Conservation (phyloP, 2,113 vertebrate species). For the Phocoena sinus region DNA sequence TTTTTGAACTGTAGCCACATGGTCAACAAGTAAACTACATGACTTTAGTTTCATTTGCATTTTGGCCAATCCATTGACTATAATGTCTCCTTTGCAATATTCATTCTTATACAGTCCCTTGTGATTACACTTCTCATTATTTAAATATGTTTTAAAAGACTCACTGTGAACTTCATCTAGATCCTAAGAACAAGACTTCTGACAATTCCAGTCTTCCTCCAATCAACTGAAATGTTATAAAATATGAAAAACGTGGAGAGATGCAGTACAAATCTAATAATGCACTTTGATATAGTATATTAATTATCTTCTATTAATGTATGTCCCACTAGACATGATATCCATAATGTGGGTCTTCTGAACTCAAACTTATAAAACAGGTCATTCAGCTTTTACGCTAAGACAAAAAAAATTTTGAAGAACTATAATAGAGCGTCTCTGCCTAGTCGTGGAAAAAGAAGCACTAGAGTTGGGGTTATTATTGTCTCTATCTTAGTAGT, state of each 20-base stretch:
- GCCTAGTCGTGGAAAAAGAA: neutral
- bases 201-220: conserved; percentile 44
- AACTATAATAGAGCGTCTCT: neutral
- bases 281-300: neutral
- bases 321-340: neutral
- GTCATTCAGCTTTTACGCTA: conserved; percentile 32
- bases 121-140: conserved; percentile 14
- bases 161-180: neutral
- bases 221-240: neutral
- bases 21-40: conserved; percentile 36
- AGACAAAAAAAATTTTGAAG: neutral
- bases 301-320: neutral
- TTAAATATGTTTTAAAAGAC: conserved; percentile 24
- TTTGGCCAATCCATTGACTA: conserved; percentile 2
- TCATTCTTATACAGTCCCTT: conserved; percentile 19
- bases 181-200: conserved; percentile 4
- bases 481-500: neutral
- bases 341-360: neutral
- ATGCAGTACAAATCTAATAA: neutral
- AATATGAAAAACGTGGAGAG: neutral
- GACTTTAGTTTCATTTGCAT: conserved; percentile 15
- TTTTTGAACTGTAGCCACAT: conserved; percentile 33
- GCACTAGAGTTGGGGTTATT: neutral
- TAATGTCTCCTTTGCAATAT: conserved; percentile 30
- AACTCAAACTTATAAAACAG: neutral